A percentile compares a stretch with the other conserved stretches of the same genome.
phyloP scores from a whole-genome alignment of 1,140 invertebrate genomes.

The Drosophila murphyi region DNA sequence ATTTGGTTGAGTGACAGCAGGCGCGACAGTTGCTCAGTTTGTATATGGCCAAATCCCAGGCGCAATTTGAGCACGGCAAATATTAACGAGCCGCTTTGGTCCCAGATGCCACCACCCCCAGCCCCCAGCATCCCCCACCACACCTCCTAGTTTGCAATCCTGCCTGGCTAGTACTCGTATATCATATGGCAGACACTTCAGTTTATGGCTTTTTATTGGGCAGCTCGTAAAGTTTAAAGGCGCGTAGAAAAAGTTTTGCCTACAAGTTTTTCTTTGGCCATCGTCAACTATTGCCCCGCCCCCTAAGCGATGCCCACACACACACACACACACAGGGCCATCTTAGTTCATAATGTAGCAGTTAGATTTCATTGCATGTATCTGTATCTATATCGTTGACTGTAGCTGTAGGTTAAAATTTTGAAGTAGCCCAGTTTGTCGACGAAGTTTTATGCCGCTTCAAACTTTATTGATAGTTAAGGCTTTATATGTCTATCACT shows the following conservation, averaged over 20 bases:
- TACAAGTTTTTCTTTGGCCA: slow-evolving; percentile 34
- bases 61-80: slow-evolving; percentile 43
- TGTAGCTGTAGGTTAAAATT: slow-evolving; percentile 4
- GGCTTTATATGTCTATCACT: not conserved
- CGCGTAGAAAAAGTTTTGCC: slow-evolving; percentile 39
- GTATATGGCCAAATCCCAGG: slow-evolving; percentile 37
- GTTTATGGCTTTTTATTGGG: slow-evolving; percentile 52
- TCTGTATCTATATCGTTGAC: not conserved
- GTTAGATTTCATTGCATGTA: slow-evolving; percentile 33
- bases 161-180: slow-evolving; percentile 8
- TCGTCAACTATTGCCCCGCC: slow-evolving; percentile 29
- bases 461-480: slow-evolving; percentile 40
- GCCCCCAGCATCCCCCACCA: too few species aligned
- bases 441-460: slow-evolving; percentile 22
- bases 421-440: not conserved
- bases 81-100: slow-evolving; percentile 40
- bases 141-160: not conserved
- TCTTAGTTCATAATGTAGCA: slow-evolving; percentile 6
- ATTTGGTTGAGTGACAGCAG: slow-evolving; percentile 45
- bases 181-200: slow-evolving; percentile 48
- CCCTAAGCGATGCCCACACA: too few species aligned
- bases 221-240: slow-evolving; percentile 51
- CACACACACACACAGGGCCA: not conserved
- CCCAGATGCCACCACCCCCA: not conserved
- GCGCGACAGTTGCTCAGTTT: slow-evolving; percentile 28